phyloP scores from a whole-genome alignment of 2,113 vertebrate species.

The Picathartes gymnocephalus region DNA sequence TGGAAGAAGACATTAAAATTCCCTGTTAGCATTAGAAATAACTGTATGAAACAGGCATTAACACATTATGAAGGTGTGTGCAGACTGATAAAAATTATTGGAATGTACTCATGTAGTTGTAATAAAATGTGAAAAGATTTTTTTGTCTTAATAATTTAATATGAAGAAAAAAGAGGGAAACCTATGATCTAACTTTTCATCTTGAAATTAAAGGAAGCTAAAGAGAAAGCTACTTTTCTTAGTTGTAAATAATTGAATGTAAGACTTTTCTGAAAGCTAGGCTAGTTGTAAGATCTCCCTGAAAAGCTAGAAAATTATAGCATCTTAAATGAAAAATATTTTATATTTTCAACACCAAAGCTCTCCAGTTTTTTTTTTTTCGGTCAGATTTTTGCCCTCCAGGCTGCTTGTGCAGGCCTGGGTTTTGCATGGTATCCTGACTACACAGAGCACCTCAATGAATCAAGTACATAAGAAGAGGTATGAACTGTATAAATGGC shows the following conservation, averaged over 20 bases:
- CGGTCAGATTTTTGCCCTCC: not conserved
- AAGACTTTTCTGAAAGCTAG: not conserved
- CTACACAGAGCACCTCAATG: not conserved
- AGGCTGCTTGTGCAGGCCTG: not conserved
- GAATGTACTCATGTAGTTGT: not conserved
- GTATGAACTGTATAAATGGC: conserved; percentile 6
- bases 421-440: not conserved
- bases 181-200: not conserved
- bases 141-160: not conserved
- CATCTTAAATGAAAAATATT: not conserved
- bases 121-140: not conserved
- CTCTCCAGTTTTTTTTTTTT: not conserved
- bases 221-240: not conserved
- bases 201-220: not conserved
- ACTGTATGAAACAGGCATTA: not conserved
- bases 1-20: not conserved
- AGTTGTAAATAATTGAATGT: not conserved
- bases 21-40: not conserved
- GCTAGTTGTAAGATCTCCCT: not conserved
- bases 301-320: not conserved
- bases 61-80: not conserved
- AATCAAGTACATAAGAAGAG: not conserved
- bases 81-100: not conserved
- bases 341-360: not conserved
- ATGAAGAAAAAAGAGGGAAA: not conserved